Evolutionary conservation across 2,797 vertebrate genomes (phyloP), one percentile per base, ranked within the genome.

Genomic region (Gambusia yucatana): DNA sequence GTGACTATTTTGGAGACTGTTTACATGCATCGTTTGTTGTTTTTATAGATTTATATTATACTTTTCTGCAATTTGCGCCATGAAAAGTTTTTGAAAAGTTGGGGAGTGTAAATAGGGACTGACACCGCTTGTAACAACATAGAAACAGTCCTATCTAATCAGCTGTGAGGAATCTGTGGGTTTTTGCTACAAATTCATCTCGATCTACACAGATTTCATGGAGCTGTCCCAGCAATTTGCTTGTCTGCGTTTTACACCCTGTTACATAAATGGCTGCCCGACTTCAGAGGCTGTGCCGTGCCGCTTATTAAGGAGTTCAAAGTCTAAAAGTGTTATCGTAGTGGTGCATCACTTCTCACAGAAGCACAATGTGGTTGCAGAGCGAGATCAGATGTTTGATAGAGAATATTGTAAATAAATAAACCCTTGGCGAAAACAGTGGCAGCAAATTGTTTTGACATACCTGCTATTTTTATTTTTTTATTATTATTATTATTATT

Each of bases 341-440:
- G 57, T 1, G 61, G 33, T 67, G 79, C 55, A 90, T 88, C 80
- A 11, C 75, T 79, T 82, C 85, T 84, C 70, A 79, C 80, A 48
- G 52, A 61, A 4, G 76, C 78, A 30, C 76, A 85, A 79, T 76
- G 84, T 76, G 80, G 83, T 82, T 73, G 73, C 57, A 41, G 77
- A 79, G 20, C 73, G 79, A 82, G 86, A 92, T 87, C 2, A 22
- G 48, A 77, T 78, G 33, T 76, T 72, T 82, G 92, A 93, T 93
- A 77, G 79, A 39, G 20, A 78, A 87, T 76, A 70, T 76, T 77
- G 75, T 73, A 87, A 85, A 84, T 84, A 75, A 91, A 70, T 70
- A 70, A 70, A 84, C 82, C 75, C 46, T 33, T 65, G 67, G 78
- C 80, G 52, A 79, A 70, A 16, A 17, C 73, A 22, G 71, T 1